These are phyloP conservation scores for Oreotragus oreotragus DNA, from an alignment of 2,113 vertebrate species.

Conservation along the genomic window DNA sequence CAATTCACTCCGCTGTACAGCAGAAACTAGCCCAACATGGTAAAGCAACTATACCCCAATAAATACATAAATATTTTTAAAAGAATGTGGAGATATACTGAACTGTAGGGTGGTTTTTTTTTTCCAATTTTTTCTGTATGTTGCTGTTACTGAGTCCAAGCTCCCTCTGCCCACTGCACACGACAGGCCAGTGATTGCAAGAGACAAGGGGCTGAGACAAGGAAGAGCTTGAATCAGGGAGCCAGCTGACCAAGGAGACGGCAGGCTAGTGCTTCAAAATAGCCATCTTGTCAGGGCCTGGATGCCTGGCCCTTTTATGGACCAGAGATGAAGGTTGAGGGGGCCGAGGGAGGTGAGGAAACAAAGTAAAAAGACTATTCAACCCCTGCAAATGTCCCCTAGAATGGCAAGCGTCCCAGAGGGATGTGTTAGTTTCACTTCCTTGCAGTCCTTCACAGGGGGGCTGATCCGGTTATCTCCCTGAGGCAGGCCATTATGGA, in stretches of 20 bases:
- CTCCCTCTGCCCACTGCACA: neutral
- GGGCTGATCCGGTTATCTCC: neutral
- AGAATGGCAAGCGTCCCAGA: neutral
- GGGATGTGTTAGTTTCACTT: neutral
- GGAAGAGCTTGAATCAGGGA: neutral
- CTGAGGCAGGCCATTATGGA: neutral
- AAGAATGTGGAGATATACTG: neutral
- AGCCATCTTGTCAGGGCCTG: neutral
- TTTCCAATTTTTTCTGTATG: neutral
- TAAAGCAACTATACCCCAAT: neutral
- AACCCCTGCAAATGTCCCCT: neutral
- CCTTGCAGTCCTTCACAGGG: neutral
- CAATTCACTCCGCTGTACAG: neutral
- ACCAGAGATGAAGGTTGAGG: neutral
- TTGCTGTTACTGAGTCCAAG: neutral
- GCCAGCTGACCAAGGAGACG: neutral
- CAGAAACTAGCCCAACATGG: neutral
- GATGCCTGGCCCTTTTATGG: neutral
- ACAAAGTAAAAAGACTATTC: neutral
- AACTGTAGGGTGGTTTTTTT: neutral
- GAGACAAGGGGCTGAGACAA: neutral
- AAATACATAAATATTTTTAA: neutral
- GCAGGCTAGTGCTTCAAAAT: neutral
- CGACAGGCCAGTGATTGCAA: neutral
- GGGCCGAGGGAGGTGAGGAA: neutral